Evolutionary conservation across 2,113 vertebrate species (phyloP), one percentile per base, ranked within the genome.

Genomic region (Theristicus caerulescens): DNA sequence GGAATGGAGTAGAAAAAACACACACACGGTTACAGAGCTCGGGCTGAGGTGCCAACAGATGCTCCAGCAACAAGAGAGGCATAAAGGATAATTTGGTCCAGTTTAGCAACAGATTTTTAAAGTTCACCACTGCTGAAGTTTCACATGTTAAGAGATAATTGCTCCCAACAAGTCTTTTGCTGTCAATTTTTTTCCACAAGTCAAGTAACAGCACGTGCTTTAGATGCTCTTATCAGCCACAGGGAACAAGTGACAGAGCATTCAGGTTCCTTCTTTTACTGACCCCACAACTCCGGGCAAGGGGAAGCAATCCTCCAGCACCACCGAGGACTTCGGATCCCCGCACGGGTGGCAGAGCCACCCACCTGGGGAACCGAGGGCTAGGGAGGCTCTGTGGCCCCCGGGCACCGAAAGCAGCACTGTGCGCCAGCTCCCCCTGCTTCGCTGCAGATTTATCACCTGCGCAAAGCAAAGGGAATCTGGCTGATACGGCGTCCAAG

Each of bases 401-500:
- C 32, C 1, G 0, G 16, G 13, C 29, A 78, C 18, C 6, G 4
- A 20, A 54, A 44, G 16, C 9, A 62, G 24, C 54, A n/a, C 15
- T 0, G 0, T 17, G 18, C 26, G 14, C 20, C 7, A 4, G 13
- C 15, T 81, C 8, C 32, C 16, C 15, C 14, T 9, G 18, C 1
- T 4, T 7, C 4, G 4, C 46, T 54, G 17, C 36, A 49, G 58
- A 55, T 21, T 36, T 29, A 36, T 13, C 54, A 11, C 36, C 32
- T 20, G 11, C 6, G 4, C 64, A 61, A 20, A 59, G 69, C 44
- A 51, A 89, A 71, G 24, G 27, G 42, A 27, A 20, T 32, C 20
- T 20, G 29, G 13, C 34, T 42, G 40, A 54, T 25, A 21, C 0
- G 0, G 19, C 2, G 0, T 36, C n/a, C 34, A 29, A 78, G 51